These are phyloP conservation scores for Hemaris fuciformis DNA, from an alignment of 2,888 invertebrate genomes.

Conservation along the genomic window DNA sequence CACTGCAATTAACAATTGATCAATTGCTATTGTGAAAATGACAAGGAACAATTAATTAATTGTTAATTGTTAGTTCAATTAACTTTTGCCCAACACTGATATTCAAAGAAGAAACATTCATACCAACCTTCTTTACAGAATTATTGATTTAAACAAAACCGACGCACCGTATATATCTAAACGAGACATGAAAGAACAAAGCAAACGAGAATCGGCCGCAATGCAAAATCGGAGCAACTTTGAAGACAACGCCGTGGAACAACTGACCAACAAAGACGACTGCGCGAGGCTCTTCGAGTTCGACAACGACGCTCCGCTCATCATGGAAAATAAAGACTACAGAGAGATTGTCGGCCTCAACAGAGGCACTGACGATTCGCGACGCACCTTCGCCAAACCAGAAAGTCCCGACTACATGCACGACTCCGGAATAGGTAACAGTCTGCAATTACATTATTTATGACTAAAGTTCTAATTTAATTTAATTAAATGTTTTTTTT, in stretches of 20 bases:
- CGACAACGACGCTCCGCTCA: conserved; percentile 79
- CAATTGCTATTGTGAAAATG: no score
- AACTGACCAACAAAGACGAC: conserved; percentile 70
- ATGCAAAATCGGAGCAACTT: conserved; percentile 49
- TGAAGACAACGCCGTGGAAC: conserved; percentile 70
- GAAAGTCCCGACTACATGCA: conserved; percentile 80
- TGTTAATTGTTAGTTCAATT: no score
- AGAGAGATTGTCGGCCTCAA: conserved; percentile 74
- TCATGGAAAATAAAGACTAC: conserved; percentile 76
- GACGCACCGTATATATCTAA: conserved; percentile 69
- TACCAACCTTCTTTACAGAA: conserved; percentile 49
- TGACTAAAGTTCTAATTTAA: background rate
- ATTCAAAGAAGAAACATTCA: background rate
- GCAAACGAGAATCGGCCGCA: conserved; percentile 59
- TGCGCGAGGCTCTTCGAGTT: conserved; percentile 81
- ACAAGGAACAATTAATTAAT: no score
- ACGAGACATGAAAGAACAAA: conserved; percentile 61
- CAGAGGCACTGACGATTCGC: conserved; percentile 72
- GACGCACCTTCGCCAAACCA: conserved; percentile 76
- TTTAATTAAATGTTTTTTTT: no score
- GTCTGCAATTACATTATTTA: background rate
- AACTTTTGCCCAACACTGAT: no score
- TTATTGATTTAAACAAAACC: conserved; percentile 76
- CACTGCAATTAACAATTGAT: no score
- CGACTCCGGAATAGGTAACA: conserved; percentile 77